phyloP scores from a whole-genome alignment of 2,113 vertebrate genomes.

The Solenodon paradoxus region DNA sequence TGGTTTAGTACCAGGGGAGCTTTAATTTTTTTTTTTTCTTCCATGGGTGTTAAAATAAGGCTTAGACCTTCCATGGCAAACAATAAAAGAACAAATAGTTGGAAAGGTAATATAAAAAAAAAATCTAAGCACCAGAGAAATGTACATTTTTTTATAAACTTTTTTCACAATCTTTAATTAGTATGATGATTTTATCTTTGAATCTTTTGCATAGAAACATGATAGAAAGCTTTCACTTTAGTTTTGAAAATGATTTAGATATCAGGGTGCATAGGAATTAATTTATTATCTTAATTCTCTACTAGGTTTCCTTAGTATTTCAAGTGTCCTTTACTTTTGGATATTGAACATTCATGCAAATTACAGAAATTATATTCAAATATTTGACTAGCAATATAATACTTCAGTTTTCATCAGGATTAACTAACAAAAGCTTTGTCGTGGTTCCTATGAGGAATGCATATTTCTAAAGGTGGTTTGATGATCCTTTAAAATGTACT shows the following conservation, averaged over 20 bases:
- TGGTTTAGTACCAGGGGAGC: neutral
- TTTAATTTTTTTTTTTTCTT: neutral
- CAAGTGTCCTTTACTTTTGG: slow-evolving; percentile 4
- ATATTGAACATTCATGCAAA: slow-evolving; percentile 26
- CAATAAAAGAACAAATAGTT: neutral
- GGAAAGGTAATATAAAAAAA: neutral
- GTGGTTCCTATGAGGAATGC: neutral
- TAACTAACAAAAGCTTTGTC: neutral
- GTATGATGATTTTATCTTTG: slow-evolving; percentile 37
- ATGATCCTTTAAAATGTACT: neutral
- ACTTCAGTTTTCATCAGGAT: neutral
- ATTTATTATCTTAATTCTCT: slow-evolving; percentile 21
- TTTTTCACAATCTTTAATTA: slow-evolving; percentile 60
- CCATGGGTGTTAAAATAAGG: neutral
- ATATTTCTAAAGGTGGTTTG: neutral
- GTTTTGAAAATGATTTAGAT: slow-evolving; percentile 13
- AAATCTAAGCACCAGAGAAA: neutral
- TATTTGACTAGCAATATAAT: neutral
- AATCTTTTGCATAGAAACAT: slow-evolving; percentile 41
- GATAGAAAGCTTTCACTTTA: slow-evolving; percentile 51
- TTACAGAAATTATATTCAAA: neutral
- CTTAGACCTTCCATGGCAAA: neutral
- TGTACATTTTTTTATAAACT: neutral
- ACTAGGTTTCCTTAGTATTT: neutral
- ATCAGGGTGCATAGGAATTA: neutral